Evolutionary conservation across 2,888 invertebrate genomes (phyloP), one percentile per base, ranked within the genome.

Genomic region (Leptopilina syphax): DNA sequence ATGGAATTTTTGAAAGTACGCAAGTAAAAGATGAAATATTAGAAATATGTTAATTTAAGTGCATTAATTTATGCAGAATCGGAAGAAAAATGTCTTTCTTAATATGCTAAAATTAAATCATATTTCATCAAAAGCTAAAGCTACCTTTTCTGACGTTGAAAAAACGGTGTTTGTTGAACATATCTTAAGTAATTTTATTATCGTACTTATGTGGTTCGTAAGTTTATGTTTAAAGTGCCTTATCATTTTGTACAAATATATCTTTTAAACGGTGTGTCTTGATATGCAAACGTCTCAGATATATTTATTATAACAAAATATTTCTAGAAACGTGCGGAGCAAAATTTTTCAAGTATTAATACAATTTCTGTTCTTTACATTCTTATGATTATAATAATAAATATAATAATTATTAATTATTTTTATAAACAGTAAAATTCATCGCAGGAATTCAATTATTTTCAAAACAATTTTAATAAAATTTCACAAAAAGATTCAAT

Each of bases 131-230:
- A 34, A 34, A 18, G 18, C 47, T 12, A 73, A 73, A 54, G 24
- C 70, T 54, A 57, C 54, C 54, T 57, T 73, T 73, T 4, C 54
- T 34, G 34, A 7, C 54, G 34, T 27, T 73, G 13, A 13, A 73
- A 73, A 73, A 34, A 47, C 47, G 47, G 27, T 73, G 54, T 73
- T 73, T 73, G 73, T 54, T 57, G n/a, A 34, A 34, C 54, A 67
- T 67, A 73, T 73, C 73, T 73, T 8, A 9, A 54, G 73, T 73
- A 34, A 73, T 54, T 57, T n/a, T 13, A 73, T 73, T 73, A 73
- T 54, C 73, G 54, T 41, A 57, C 57, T 27, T 34, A 6, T n/a
- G 34, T n/a, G 34, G 67, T 47, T 10, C 18, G 67, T n/a, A 47
- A 27, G 13, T 54, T 73, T 73, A 50, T 73, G 34, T 34, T 73